Base-by-base conservation (phyloP, 2,888 invertebrate genomes). In the Thereva unica region DNA sequence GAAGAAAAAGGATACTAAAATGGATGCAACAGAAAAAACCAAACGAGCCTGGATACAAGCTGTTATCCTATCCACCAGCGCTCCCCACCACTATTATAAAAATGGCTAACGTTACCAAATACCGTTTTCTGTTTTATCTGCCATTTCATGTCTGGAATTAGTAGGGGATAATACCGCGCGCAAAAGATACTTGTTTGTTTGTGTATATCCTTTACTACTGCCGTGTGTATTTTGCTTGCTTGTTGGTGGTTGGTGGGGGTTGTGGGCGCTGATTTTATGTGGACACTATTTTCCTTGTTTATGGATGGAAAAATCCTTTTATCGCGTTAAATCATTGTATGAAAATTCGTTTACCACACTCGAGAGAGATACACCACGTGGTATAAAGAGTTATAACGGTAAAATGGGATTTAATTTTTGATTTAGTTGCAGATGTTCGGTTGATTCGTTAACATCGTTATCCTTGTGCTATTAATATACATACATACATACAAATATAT, bases 241-340 rank as follows among this genome's bases (percentile, higher is more conserved):
- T n/a, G n/a, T n/a, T n/a, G n/a, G n/a, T n/a, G n/a, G n/a, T 50
- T 49, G 50, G 40, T 49, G 61, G 61, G 50, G 50, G 50, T 50
- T 61, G 23, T 50, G 38, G 42, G 12, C 47, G 12, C 47, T 61
- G 40, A 41, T 61, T 50, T 50, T 40, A 41, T 40, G 37, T 61
- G 50, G 50, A 50, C 50, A 50, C 49, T 50, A 49, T 40, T 50
- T 61, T 61, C 61, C 49, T 40, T 49, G 41, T 44, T 23, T 23
- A 23, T 64, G 64, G 44, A 44, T 53, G 53, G 53, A 44, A 64
- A 44, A 64, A 12, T 67, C 69, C 71, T 70, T 68, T 70, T 65
- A 69, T 70, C 63, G 56, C 59, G 67, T 70, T 71, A 69, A 71
- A 71, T 69, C 64, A 71, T 71, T 71, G 70, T 65, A 67, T 50